phyloP scores from a whole-genome alignment of 1,140 invertebrate genomes.

The Drosophila setifemur region DNA sequence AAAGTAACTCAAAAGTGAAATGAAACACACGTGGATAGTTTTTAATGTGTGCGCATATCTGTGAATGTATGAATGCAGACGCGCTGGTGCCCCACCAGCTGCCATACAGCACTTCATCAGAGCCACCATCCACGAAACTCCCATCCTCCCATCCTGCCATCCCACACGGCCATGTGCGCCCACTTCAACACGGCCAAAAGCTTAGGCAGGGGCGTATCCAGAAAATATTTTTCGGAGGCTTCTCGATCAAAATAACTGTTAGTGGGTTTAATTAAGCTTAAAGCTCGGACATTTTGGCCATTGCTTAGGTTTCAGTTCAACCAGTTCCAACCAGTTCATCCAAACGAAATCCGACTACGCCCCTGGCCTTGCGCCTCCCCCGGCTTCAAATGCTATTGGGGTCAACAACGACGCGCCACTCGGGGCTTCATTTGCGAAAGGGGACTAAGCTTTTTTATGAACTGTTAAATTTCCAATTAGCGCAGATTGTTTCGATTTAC shows the following conservation, averaged over 20 bases:
- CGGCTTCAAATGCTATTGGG: neutral
- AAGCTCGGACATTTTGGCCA: no score
- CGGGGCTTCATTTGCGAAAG: neutral
- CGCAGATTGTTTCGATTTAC: constrained; percentile 68
- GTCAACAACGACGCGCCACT: constrained; percentile 1
- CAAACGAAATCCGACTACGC: no score
- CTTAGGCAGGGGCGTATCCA: neutral
- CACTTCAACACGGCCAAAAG: neutral
- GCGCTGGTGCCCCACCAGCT: constrained; percentile 2
- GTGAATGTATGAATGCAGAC: constrained; percentile 16
- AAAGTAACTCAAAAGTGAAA: constrained; percentile 49
- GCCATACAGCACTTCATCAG: neutral
- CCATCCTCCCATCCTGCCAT: no score
- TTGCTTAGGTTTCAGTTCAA: no score
- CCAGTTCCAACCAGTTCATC: no score
- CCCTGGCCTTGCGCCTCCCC: no score
- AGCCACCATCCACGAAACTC: no score
- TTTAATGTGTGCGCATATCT: constrained; percentile 44
- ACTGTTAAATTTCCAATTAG: constrained; percentile 77
- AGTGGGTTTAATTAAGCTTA: no score
- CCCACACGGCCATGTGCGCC: no score
- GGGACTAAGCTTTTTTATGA: constrained; percentile 63
- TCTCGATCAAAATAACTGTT: no score
- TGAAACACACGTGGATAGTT: constrained; percentile 64
- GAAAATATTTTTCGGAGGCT: neutral